These are phyloP conservation scores for Parnassius mnemosyne DNA, from an alignment of 2,888 invertebrate genomes.

Conservation along the genomic window DNA sequence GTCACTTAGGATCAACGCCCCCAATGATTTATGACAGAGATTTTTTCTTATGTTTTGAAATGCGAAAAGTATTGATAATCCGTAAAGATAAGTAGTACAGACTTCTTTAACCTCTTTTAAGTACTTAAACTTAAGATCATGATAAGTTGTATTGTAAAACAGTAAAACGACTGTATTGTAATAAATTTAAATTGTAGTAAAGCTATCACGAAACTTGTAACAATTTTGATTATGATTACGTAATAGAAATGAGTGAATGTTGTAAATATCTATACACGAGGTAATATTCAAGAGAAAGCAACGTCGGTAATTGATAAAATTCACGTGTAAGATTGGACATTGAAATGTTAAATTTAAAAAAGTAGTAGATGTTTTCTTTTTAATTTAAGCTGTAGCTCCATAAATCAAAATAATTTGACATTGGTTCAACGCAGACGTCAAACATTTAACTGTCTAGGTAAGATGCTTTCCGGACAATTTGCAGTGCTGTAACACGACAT, in stretches of 20 bases:
- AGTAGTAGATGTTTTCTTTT: background rate
- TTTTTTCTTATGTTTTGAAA: constrained; percentile 14
- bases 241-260: too few species aligned
- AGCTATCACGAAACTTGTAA: too few species aligned
- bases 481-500: constrained; percentile 50
- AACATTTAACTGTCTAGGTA: constrained; percentile 35
- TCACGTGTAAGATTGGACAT: background rate
- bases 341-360: background rate
- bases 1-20: constrained; percentile 26
- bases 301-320: background rate
- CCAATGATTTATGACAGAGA: constrained; percentile 22
- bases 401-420: constrained; percentile 39
- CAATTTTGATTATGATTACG: too few species aligned
- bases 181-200: too few species aligned
- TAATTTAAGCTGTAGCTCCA: background rate
- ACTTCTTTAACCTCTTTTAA: too few species aligned
- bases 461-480: constrained; percentile 55
- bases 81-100: background rate
- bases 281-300: too few species aligned
- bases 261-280: too few species aligned
- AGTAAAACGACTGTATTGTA: too few species aligned
- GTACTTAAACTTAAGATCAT: too few species aligned
- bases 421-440: constrained; percentile 54
- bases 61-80: constrained; percentile 6
- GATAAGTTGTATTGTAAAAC: too few species aligned